Conservation (phyloP, 30 jellyfish, hydroid and myxozoan species). For the Aurelia aurita region DNA sequence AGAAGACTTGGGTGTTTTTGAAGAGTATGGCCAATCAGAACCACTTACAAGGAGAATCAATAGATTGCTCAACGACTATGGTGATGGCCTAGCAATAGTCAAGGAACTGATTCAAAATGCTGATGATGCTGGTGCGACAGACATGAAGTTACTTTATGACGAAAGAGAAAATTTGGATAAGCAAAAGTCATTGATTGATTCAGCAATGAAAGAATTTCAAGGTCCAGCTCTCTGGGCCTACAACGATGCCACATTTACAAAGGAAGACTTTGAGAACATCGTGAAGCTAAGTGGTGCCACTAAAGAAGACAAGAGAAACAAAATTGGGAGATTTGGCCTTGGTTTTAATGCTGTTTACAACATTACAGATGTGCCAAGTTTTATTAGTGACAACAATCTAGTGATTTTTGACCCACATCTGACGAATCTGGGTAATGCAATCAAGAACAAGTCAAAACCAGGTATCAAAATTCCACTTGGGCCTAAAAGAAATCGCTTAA, state of each 20-base stretch:
- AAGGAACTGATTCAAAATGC: slow-evolving; percentile 93
- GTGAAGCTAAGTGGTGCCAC: slow-evolving; percentile 86
- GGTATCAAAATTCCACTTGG: slow-evolving; percentile 68
- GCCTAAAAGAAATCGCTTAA: slow-evolving; percentile 16
- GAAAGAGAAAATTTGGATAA: slow-evolving; percentile 56
- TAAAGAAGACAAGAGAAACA: slow-evolving; percentile 70
- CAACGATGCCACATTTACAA: slow-evolving; percentile 65
- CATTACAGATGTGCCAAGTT: slow-evolving; percentile 84
- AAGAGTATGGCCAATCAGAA: slow-evolving; percentile 88
- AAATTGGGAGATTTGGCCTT: slow-evolving; percentile 88
- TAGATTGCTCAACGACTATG: slow-evolving; percentile 68
- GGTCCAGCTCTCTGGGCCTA: slow-evolving; percentile 94
- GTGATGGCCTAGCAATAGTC: slow-evolving; percentile 87
- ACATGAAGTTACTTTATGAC: slow-evolving; percentile 70
- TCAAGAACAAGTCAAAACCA: slow-evolving; percentile 66
- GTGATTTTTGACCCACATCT: slow-evolving; percentile 87
- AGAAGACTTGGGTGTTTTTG: slow-evolving; percentile 53
- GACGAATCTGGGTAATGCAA: slow-evolving; percentile 73
- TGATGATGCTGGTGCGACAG: slow-evolving; percentile 89
- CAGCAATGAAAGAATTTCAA: slow-evolving; percentile 79
- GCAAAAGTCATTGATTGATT: slow-evolving; percentile 28
- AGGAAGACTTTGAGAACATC: slow-evolving; percentile 80
- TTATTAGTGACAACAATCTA: slow-evolving; percentile 70
- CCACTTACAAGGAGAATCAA: slow-evolving; percentile 78
- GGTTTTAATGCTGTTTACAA: slow-evolving; percentile 91